These are phyloP conservation scores for Hemitrygon akajei DNA, from an alignment of 2,797 vertebrate species.

Conservation along the genomic window DNA sequence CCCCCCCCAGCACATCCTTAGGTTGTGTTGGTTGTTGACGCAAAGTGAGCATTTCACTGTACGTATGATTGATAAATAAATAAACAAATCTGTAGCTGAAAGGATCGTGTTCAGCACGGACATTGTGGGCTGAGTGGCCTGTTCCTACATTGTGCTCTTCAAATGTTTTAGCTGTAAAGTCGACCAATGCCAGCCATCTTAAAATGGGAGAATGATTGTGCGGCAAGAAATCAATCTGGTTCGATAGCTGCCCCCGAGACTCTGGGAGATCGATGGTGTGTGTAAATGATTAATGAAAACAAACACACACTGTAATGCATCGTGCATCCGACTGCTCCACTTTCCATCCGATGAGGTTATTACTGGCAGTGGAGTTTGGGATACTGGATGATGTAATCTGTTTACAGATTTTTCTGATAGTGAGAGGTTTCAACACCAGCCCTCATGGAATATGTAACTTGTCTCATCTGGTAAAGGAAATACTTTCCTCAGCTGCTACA, in stretches of 20 bases:
- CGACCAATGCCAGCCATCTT: no score
- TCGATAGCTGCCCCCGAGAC: no score
- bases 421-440: background rate
- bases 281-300: conserved; percentile 18
- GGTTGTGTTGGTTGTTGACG: no score
- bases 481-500: background rate
- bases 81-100: no score
- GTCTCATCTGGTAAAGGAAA: background rate
- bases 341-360: background rate
- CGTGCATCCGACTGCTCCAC: background rate
- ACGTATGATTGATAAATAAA: no score
- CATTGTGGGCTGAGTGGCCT: no score
- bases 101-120: no score
- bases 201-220: background rate
- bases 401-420: background rate
- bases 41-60: no score
- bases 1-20: no score
- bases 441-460: background rate
- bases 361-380: background rate
- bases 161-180: no score
- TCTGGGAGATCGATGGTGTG: background rate
- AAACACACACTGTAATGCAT: background rate
- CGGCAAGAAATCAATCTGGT: background rate
- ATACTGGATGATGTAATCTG: background rate
- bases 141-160: no score